Base-by-base conservation (phyloP, 2,888 invertebrate genomes). In the Tricholauxania praeusta region DNA sequence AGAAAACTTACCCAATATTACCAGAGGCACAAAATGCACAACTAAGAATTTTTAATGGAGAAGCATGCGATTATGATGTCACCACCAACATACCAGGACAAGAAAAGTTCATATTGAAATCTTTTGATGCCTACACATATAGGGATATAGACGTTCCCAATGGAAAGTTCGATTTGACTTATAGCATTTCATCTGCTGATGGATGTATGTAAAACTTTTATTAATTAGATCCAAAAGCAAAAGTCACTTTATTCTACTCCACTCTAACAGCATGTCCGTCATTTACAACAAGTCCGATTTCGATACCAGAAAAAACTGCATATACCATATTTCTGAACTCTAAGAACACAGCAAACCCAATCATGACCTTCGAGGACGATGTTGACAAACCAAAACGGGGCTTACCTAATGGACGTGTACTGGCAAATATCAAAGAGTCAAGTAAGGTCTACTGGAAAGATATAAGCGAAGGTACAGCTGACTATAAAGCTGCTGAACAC, bases 21-120 rank as follows among this genome's bases (percentile, higher is more conserved):
- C 93, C 94, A 12, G 80, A 89, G 8, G 79, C 84, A 15, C 92
- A 92, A 2, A 82, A 89, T 32, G 90, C 90, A 0, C 94, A 95
- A 82, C 78, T 94, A 19, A 89, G 94, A 78, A 85, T 95, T 48
- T 94, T 92, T 84, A 95, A 95, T 80, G 90, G 91, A 14, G 89
- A 89, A 69, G 78, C 76, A 10, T 92, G 92, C 79, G 72, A 66
- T n/a, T 85, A 83, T 70, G 64, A 65, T 7, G 78, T 87, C 51
- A 69, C 39, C 0, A 79, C 82, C 0, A 83, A 84, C 51, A 74
- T 83, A 5, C 72, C 76, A 0, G 71, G 55, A 0, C 64, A 72
- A 12, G 4, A 15, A 0, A 47, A 17, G 0, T 81, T 86, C n/a
- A 32, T 12, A 6, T 74, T 87, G 2, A 75, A 79, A 0, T 66